Conservation (phyloP, 2,888 invertebrate genomes). For the Temnothorax rugatulus region DNA sequence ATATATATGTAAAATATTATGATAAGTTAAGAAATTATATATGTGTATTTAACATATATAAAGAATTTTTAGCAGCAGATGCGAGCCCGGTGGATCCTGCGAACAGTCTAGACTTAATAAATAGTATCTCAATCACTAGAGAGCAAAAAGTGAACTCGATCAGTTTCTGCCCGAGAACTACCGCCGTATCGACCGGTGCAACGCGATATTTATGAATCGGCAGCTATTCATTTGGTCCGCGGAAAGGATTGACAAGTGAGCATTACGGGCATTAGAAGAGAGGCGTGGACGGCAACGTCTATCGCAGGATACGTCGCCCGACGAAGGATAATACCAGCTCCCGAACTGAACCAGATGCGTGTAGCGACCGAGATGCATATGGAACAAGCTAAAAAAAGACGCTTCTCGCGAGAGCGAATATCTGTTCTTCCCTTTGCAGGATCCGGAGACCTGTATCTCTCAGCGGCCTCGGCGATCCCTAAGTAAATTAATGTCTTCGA, state of each 20-base stretch:
- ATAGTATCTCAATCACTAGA: slow-evolving; percentile 11
- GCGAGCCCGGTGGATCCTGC: background rate
- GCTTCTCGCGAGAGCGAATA: slow-evolving; percentile 18
- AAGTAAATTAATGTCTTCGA: slow-evolving; percentile 54
- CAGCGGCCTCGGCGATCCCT: background rate
- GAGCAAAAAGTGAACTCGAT: slow-evolving; percentile 7
- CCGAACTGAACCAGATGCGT: slow-evolving; percentile 51
- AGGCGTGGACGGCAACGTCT: slow-evolving; percentile 46
- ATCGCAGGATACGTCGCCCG: slow-evolving; percentile 54
- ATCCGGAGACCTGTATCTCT: background rate
- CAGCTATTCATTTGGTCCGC: slow-evolving; percentile 48
- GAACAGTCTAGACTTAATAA: slow-evolving; percentile 21
- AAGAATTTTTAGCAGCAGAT: background rate
- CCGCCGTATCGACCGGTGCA: slow-evolving; percentile 19
- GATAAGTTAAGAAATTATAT: background rate
- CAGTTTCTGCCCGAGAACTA: slow-evolving; percentile 8
- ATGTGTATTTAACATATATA: background rate
- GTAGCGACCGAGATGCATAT: slow-evolving; percentile 36
- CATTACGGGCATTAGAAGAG: slow-evolving; percentile 58
- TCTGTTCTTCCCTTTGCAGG: background rate
- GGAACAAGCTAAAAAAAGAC: slow-evolving; percentile 33
- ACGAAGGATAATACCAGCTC: slow-evolving; percentile 66
- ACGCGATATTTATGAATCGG: slow-evolving; percentile 50
- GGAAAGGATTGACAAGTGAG: slow-evolving; percentile 62
- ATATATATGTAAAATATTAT: background rate